Conservation (phyloP, 2,113 vertebrate genomes). For the Amia ocellicauda region DNA sequence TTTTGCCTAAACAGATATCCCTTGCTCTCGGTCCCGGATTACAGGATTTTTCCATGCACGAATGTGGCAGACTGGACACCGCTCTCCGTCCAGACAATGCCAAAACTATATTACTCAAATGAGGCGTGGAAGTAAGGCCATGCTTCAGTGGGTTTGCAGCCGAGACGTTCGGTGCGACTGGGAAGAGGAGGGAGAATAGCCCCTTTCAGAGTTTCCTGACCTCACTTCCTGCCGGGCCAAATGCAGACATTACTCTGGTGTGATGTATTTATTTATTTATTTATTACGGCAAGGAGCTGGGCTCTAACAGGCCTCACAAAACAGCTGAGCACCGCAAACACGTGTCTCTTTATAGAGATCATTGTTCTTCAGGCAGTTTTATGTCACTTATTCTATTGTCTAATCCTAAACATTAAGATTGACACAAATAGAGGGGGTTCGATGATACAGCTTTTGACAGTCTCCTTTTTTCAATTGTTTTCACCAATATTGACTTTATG, state of each 20-base stretch:
- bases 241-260: conserved; percentile 22
- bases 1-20: conserved; percentile 32
- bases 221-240: conserved; percentile 31
- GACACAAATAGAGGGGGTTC: too few species aligned
- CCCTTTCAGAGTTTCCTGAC: conserved; percentile 33
- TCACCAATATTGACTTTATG: too few species aligned
- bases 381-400: too few species aligned
- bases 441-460: too few species aligned
- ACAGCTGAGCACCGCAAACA: too few species aligned
- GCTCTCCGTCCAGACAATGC: conserved; percentile 48
- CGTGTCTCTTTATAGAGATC: too few species aligned
- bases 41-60: conserved; percentile 30
- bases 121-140: conserved; percentile 44
- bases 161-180: conserved; percentile 30
- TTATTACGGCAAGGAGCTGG: too few species aligned
- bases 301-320: too few species aligned
- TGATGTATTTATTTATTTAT: too few species aligned
- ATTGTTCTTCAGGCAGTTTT: too few species aligned
- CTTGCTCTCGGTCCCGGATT: conserved; percentile 33
- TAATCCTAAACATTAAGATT: too few species aligned
- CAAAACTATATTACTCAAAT: conserved; percentile 51
- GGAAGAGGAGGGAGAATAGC: conserved; percentile 28
- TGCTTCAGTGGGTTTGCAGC: conserved; percentile 37
- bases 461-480: too few species aligned
- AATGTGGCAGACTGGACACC: conserved; percentile 41